Evolutionary conservation across 2,888 invertebrate genomes (phyloP).

Genomic region (Pseudolycoriella hygida): DNA sequence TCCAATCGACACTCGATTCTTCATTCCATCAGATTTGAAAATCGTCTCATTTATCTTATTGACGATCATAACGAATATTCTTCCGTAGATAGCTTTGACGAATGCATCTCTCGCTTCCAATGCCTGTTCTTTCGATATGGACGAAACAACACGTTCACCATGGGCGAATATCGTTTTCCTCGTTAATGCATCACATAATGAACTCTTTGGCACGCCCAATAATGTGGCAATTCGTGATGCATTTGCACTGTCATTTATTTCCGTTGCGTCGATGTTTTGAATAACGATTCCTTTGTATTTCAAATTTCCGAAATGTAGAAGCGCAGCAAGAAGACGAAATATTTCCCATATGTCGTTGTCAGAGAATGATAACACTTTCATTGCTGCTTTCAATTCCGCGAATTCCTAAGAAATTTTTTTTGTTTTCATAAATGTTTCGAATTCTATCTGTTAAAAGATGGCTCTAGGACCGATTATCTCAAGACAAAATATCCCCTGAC

Average conservation of each 20-base stretch:
- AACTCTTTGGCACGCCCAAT: constrained; percentile 47
- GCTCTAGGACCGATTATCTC: too few relatives aligned
- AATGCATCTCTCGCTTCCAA: constrained; percentile 80
- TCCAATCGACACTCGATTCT: constrained; percentile 58
- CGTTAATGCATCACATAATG: constrained; percentile 65
- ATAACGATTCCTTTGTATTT: constrained; percentile 57
- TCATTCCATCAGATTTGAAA: constrained; percentile 34
- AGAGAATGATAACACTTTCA: constrained; percentile 76
- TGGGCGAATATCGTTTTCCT: constrained; percentile 71
- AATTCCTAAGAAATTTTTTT: constrained; percentile 38
- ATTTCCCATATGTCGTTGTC: constrained; percentile 74
- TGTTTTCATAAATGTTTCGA: too few relatives aligned
- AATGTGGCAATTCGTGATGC: constrained; percentile 54
- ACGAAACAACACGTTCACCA: constrained; percentile 62
- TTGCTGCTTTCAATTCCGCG: constrained; percentile 75
- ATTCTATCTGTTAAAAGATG: too few relatives aligned
- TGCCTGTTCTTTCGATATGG: constrained; percentile 56
- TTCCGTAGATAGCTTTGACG: constrained; percentile 83
- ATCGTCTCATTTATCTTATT: constrained; percentile 79
- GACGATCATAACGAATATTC: constrained; percentile 77
- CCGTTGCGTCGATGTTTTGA: constrained; percentile 76
- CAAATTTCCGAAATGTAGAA: constrained; percentile 84
- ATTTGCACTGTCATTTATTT: constrained; percentile 53
- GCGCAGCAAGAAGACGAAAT: constrained; percentile 65
- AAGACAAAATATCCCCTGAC: too few relatives aligned